Conservation (phyloP, 2,113 vertebrate species). For the Cercocebus atys region DNA sequence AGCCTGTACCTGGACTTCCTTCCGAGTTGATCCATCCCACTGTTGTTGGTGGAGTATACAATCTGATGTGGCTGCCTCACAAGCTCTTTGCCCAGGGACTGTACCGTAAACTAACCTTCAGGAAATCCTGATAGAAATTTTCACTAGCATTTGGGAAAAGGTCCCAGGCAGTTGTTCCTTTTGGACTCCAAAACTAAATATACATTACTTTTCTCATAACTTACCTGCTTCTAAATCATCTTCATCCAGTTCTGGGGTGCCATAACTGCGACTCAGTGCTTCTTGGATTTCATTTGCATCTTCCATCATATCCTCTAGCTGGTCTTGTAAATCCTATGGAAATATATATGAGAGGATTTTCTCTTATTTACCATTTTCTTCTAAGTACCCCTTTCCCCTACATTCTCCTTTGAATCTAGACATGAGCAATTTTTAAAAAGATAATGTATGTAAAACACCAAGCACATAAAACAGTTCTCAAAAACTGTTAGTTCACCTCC, state of each 20-base stretch:
- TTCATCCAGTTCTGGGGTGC: conserved; percentile 96
- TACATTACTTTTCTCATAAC: conserved; percentile 40
- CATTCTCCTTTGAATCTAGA: conserved; percentile 12
- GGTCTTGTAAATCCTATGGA: conserved; percentile 94
- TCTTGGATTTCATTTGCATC: conserved; percentile 97
- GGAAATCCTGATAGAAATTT: background rate
- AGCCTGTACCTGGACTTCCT: background rate
- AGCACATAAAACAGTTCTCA: background rate
- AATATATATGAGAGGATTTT: background rate
- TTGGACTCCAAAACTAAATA: background rate
- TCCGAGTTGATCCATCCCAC: background rate
- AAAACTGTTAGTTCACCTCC: background rate
- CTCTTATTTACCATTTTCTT: background rate
- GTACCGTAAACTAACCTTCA: background rate
- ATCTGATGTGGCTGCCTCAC: background rate
- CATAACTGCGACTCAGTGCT: conserved; percentile 94
- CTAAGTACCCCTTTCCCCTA: background rate
- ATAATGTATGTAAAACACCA: background rate
- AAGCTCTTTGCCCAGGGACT: background rate
- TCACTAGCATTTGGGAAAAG: conserved; percentile 25
- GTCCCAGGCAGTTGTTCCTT: background rate
- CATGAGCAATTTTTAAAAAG: conserved; percentile 9
- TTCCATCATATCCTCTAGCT: conserved; percentile 99
- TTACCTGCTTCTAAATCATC: conserved; percentile 96
- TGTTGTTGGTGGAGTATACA: background rate